Percentiles rank a stretch among this genome's conserved stretches.
Conservation (phyloP, 2,888 invertebrate species). For the Machimus rusticus region DNA sequence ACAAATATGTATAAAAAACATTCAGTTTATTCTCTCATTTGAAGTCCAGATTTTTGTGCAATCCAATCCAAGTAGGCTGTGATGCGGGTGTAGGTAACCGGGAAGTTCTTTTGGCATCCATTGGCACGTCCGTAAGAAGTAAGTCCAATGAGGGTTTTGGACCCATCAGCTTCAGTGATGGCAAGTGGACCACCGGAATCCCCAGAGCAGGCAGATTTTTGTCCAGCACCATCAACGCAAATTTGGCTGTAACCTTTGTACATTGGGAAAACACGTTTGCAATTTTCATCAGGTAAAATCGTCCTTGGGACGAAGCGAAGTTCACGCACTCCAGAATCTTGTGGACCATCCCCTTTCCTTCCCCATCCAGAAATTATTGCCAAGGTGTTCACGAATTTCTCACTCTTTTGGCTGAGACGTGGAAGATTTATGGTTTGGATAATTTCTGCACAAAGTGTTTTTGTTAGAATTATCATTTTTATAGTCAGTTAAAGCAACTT, state of each 20-base stretch:
- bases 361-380: slow-evolving; percentile 21
- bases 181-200: slow-evolving; percentile 22
- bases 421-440: slow-evolving; percentile 14
- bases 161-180: background rate
- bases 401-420: background rate
- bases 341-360: background rate
- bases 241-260: slow-evolving; percentile 49
- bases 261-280: background rate
- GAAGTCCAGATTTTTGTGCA: background rate
- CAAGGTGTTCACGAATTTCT: background rate
- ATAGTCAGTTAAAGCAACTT: slow-evolving; percentile 51
- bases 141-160: slow-evolving; percentile 3
- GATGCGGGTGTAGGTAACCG: background rate
- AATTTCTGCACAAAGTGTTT: background rate
- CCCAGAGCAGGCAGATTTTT: slow-evolving; percentile 57
- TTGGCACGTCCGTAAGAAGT: slow-evolving; percentile 7
- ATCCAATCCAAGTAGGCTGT: slow-evolving; percentile 5
- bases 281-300: background rate
- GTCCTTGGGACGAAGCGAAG: background rate
- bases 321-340: background rate
- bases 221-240: slow-evolving; percentile 53
- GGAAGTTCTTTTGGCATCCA: slow-evolving; percentile 18
- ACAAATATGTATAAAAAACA: background rate
- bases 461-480: background rate
- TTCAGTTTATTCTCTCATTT: slow-evolving; percentile 7